These are phyloP conservation scores for Brenthis daphne DNA, from an alignment of 2,888 invertebrate species.

Conservation along the genomic window DNA sequence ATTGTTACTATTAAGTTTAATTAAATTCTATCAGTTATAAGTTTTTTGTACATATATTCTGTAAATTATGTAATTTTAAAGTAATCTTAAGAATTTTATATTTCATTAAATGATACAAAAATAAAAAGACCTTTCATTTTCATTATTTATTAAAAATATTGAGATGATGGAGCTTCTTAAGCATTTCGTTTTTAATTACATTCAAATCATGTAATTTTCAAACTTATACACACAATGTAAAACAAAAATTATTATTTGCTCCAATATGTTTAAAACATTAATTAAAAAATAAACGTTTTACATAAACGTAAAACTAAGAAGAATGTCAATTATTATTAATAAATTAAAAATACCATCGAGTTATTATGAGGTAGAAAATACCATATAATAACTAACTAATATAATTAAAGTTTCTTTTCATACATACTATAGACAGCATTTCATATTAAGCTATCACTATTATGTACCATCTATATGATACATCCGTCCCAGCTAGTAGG, in stretches of 20 bases:
- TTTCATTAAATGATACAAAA: constrained; percentile 27
- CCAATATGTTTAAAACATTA: not conserved
- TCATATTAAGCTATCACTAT: constrained; percentile 11
- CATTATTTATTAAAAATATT: constrained; percentile 34
- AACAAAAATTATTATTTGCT: constrained; percentile 6
- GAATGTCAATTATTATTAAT: constrained; percentile 5
- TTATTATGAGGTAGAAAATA: constrained; percentile 20
- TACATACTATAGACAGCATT: not conserved
- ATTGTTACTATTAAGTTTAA: not conserved
- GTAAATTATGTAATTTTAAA: constrained; percentile 46
- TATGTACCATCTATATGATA: not conserved
- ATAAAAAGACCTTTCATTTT: constrained; percentile 26
- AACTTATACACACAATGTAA: constrained; percentile 9
- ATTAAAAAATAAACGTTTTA: constrained; percentile 12
- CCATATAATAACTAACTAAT: constrained; percentile 17
- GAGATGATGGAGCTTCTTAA: constrained; percentile 41
- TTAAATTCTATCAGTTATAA: constrained; percentile 6
- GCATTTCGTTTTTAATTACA: constrained; percentile 36
- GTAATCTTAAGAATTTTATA: constrained; percentile 29
- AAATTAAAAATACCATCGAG: constrained; percentile 17
- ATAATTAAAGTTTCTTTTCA: not conserved
- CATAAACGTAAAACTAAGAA: not conserved
- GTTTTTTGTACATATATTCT: constrained; percentile 44
- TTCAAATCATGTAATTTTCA: constrained; percentile 34
- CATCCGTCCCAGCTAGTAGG: too few species aligned